Evolutionary conservation across 2,888 invertebrate genomes (phyloP).

Genomic region (Dicyrtomina minuta): DNA sequence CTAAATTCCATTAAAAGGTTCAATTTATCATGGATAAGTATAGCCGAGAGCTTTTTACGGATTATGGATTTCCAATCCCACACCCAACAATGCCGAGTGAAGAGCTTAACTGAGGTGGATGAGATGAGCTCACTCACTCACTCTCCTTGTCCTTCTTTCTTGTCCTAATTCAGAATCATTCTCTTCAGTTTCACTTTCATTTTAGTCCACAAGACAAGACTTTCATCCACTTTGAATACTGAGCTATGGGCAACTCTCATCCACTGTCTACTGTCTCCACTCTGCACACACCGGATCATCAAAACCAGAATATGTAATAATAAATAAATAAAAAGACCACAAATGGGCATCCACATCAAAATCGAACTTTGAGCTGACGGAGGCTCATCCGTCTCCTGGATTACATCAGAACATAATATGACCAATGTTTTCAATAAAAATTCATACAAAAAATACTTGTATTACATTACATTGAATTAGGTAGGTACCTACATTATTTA

Average conservation of each 20-base stretch:
- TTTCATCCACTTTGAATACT: neutral
- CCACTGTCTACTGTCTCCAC: neutral
- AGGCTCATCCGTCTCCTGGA: too few relatives aligned
- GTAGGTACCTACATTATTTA: too few relatives aligned
- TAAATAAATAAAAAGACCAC: too few relatives aligned
- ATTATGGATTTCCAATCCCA: conserved; percentile 41
- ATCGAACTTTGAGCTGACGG: too few relatives aligned
- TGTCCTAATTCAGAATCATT: neutral
- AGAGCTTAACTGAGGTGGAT: conserved; percentile 14
- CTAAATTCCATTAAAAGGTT: conserved; percentile 21
- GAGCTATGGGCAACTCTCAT: neutral
- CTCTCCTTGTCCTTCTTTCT: conserved; percentile 2
- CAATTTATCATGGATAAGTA: conserved; percentile 37
- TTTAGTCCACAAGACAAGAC: too few relatives aligned
- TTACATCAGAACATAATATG: too few relatives aligned
- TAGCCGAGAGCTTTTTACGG: conserved; percentile 39
- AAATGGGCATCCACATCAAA: too few relatives aligned
- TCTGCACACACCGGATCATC: neutral
- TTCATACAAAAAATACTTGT: too few relatives aligned
- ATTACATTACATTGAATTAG: too few relatives aligned
- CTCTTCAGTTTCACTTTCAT: neutral
- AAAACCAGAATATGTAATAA: too few relatives aligned
- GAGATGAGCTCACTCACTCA: conserved; percentile 6
- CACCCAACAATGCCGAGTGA: conserved; percentile 17
- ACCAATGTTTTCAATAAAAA: too few relatives aligned